Base-by-base conservation (phyloP, 2,888 invertebrate genomes). In the Argyresthia goedartella region DNA sequence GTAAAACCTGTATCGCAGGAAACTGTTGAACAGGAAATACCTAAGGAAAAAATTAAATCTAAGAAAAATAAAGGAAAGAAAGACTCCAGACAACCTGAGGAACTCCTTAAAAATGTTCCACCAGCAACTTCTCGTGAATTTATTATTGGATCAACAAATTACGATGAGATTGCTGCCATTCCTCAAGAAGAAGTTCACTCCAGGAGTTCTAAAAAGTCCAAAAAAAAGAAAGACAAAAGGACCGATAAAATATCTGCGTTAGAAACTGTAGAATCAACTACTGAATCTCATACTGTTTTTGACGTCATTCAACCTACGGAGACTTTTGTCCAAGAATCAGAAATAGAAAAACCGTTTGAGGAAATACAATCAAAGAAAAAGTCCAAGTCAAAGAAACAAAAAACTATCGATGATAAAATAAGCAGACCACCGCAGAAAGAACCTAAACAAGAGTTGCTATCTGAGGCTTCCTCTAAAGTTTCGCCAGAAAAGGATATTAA, bases 301-400 rank as follows among this genome's bases (percentile, higher is more conserved):
- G 25, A 25, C 25, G 6, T 25, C 6, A 25, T 25, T 25, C 25
- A 25, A 9, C 39, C 39, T 39, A 39, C 8, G 3, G 39, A 39
- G 39, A n/a, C 8, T 8, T 33, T 14, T 13, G 11, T 15, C 14
- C 14, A 13, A 9, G 35, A 35, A 13, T 9, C 36, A n/a, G 9
- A 36, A 35, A 66, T 56, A 58, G 59, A 4, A 35, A 35, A 35
- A 25, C 48, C 35, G 15, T 6, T 36, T 15, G 36, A 48, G 36
- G 36, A 36, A 43, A 49, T 11, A 13, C 35, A 48, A 36, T 48
- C 48, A 10, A 80, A 73, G 65, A 77, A 78, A 65, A 81, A 73
- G 59, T 52, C 59, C 1, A 79, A 76, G 60, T 57, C 62, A 8
- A 78, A 74, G 50, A 80, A 76, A 62, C 54, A 74, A 50, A 79